Evolutionary conservation across 2,797 vertebrate species (phyloP), one percentile per base, ranked within the genome.

Genomic region (Avahi laniger): DNA sequence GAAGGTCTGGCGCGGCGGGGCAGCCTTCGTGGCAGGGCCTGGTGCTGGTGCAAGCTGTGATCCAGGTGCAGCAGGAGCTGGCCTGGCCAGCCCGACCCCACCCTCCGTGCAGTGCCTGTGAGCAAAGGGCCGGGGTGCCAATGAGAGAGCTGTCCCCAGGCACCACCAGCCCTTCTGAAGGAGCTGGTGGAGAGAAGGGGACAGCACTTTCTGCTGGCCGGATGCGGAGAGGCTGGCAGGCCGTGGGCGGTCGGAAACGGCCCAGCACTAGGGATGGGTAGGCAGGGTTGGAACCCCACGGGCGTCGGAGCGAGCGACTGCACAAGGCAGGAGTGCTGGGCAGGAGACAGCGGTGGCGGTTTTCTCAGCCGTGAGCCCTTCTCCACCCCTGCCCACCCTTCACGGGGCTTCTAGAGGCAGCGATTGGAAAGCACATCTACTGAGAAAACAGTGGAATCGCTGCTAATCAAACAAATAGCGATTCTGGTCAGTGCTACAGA

Each of bases 271-370:
- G 82, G 38, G 12, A 2, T 15, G 50, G 67, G 20, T 28, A 10
- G 38, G 38, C 5, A 1, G 57, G 50, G 33, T 33, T 57, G 14
- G 35, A 57, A 8, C 15, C 33, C 14, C 24, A 12, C 0, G 7
- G 90, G 26, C 50, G 5, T 17, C 35, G 26, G 80, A 65, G 57
- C n/a, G 22, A 7, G 63, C 8, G 30, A 13, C 59, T 30, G 22
- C 41, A n/a, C 14, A 46, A 14, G 35, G 48, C 38, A 30, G 28
- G 5, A 43, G 5, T 6, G 15, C 15, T 5, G 22, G 30, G n/a
- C 38, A 17, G 30, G 50, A 48, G 50, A 46, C 3, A 69, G 33
- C 30, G 26, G 48, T 1, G 12, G 81, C 2, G 8, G 57, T 20
- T 65, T 24, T 8, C 41, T 57, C 1, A 12, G 24, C 10, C 48